Evolutionary conservation across 2,797 vertebrate genomes (phyloP), one percentile per base, ranked within the genome.

Genomic region (Rhabdomys pumilio): DNA sequence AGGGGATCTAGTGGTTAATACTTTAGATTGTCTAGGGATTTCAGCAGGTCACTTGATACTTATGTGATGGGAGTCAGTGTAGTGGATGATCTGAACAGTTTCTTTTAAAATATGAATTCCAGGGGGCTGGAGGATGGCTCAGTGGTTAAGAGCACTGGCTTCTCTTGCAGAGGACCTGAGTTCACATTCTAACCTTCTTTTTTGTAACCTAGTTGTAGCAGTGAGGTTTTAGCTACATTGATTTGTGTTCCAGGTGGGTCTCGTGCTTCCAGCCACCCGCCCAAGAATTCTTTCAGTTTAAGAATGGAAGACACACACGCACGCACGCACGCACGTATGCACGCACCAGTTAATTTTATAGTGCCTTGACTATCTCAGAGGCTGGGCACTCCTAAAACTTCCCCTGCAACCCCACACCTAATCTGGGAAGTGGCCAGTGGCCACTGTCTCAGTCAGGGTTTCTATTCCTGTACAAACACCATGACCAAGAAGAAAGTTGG

Each of bases 1-100:
- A 94, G 69, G 57, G 92, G 92, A 55, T 94, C 57, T 91, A 84
- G 75, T 90, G 82, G 96, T 95, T 97, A 98, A 96, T 96, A 53
- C 57, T 59, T 75, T 61, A 67, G 53, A 24, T 97, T 98, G 65
- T 96, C 90, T 94, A 82, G 26, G 73, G 91, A 98, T 98, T 97
- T 95, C 91, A 97, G 75, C 95, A 95, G 95, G 88, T 97, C 79
- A 97, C 76, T 83, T 97, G 92, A 92, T 97, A 73, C 96, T 98
- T 95, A 31, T 96, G 96, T 94, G 75, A 24, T 50, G 59, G 92
- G 73, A 97, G 76, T 98, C 94, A 95, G 6, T 96, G 10, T 17
- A 69, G 65, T 91, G 96, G 79, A 86, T 90, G 90, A 20, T 47
- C 97, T 73, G 59, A 97, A 88, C n/a, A 93, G 72, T 88, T 97